A percentile compares a stretch with the other conserved stretches of the same genome.
phyloP scores from a whole-genome alignment of 2,888 invertebrate species.

The Oxytorus armatus region DNA sequence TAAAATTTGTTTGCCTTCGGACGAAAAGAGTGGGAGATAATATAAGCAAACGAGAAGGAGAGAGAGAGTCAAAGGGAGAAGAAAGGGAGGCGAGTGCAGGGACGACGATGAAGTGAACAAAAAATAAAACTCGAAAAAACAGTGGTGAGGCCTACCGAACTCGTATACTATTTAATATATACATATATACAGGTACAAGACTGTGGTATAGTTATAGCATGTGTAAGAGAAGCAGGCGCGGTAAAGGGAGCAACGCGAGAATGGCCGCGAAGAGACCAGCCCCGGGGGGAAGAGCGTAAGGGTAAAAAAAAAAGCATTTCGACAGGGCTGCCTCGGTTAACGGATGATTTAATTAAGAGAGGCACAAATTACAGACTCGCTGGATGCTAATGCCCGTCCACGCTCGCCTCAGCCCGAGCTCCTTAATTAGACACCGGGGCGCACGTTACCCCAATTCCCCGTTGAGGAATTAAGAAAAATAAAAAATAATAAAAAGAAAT shows the following conservation, averaged over 20 bases:
- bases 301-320: constrained; percentile 70
- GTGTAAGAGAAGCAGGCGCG: constrained; percentile 42
- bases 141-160: constrained; percentile 68
- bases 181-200: constrained; percentile 12
- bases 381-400: constrained; percentile 83
- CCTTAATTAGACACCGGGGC: constrained; percentile 80
- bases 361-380: constrained; percentile 84
- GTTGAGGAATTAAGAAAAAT: constrained; percentile 78
- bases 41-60: constrained; percentile 55
- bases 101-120: constrained; percentile 44
- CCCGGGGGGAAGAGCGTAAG: constrained; percentile 62
- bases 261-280: constrained; percentile 71
- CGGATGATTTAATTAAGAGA: constrained; percentile 85
- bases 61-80: constrained; percentile 45
- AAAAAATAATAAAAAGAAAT: constrained; percentile 9
- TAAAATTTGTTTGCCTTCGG: constrained; percentile 82
- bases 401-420: constrained; percentile 80
- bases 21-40: constrained; percentile 71
- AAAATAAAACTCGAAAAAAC: constrained; percentile 67
- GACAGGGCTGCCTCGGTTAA: constrained; percentile 80
- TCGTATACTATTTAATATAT: constrained; percentile 37
- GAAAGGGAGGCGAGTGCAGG: constrained; percentile 38
- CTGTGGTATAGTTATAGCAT: constrained; percentile 24
- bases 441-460: constrained; percentile 76
- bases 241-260: constrained; percentile 68